Evolutionary conservation across 2,888 invertebrate genomes (phyloP).

Genomic region (Nymphalis polychloros): DNA sequence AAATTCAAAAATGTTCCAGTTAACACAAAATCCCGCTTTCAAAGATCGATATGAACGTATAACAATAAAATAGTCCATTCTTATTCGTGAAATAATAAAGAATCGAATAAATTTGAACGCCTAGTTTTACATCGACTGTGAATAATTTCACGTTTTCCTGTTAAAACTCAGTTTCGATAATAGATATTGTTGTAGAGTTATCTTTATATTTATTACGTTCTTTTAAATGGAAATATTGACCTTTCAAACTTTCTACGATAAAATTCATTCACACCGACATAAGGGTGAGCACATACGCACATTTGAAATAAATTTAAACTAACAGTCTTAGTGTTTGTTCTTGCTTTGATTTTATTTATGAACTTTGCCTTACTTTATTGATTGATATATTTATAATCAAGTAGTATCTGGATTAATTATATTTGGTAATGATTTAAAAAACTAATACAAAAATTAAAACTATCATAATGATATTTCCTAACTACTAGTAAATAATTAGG

Average conservation of each 20-base stretch:
- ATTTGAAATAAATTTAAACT: not conserved
- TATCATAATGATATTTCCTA: no score
- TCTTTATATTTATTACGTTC: slow-evolving; percentile 36
- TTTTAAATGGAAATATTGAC: slow-evolving; percentile 44
- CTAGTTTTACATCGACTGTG: slow-evolving; percentile 27
- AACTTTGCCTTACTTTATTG: no score
- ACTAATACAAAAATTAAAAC: no score
- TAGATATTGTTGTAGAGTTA: slow-evolving; percentile 32
- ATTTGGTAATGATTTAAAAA: no score
- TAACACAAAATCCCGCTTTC: not conserved
- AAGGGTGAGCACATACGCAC: not conserved
- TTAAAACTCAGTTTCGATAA: slow-evolving; percentile 29
- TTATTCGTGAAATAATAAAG: slow-evolving; percentile 24
- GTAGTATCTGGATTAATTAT: no score
- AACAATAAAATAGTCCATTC: slow-evolving; percentile 11
- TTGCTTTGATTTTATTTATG: no score
- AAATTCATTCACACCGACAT: slow-evolving; percentile 35
- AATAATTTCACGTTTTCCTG: slow-evolving; percentile 33
- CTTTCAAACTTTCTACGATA: slow-evolving; percentile 45
- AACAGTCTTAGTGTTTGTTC: not conserved
- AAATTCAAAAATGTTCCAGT: not conserved
- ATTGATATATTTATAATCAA: no score
- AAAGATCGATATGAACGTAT: not conserved
- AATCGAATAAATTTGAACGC: slow-evolving; percentile 20
- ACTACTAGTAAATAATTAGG: no score